Conservation (phyloP, 2,888 invertebrate species). For the Dromius quadrimaculatus region DNA sequence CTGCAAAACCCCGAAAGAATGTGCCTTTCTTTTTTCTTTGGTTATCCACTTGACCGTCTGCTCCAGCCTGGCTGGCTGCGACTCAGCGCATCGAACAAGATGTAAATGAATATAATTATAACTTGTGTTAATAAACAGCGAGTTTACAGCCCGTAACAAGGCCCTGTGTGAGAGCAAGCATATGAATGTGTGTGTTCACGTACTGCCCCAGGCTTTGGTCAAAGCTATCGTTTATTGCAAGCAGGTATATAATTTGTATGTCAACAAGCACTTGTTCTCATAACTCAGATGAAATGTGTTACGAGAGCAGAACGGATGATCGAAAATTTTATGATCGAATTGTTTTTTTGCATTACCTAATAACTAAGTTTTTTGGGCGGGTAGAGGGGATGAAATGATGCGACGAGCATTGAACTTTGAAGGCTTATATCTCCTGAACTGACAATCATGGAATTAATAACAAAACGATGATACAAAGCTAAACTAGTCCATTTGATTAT, state of each 20-base stretch:
- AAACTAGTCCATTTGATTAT: no score
- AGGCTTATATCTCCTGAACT: no score
- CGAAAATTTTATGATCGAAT: not conserved
- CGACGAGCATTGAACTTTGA: no score
- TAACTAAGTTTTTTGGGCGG: no score
- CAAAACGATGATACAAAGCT: no score
- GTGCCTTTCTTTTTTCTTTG: conserved; percentile 19
- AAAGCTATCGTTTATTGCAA: conserved; percentile 43
- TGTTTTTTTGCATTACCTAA: no score
- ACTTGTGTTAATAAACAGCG: conserved; percentile 47
- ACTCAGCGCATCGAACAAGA: conserved; percentile 29
- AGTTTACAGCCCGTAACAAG: conserved; percentile 45
- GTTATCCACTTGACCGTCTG: conserved; percentile 37
- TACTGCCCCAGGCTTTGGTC: conserved; percentile 3
- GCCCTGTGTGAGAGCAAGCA: not conserved
- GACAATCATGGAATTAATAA: no score
- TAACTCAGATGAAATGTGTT: conserved; percentile 33
- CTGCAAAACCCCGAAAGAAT: not conserved
- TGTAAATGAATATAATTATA: conserved; percentile 53
- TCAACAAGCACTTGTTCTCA: conserved; percentile 43
- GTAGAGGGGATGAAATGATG: no score
- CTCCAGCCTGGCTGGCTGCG: conserved; percentile 11
- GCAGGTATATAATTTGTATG: conserved; percentile 52
- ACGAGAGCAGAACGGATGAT: not conserved
- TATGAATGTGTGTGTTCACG: conserved; percentile 7